Evolutionary conservation across 2,797 vertebrate genomes (phyloP).

Genomic region (Premnoplex brunnescens): DNA sequence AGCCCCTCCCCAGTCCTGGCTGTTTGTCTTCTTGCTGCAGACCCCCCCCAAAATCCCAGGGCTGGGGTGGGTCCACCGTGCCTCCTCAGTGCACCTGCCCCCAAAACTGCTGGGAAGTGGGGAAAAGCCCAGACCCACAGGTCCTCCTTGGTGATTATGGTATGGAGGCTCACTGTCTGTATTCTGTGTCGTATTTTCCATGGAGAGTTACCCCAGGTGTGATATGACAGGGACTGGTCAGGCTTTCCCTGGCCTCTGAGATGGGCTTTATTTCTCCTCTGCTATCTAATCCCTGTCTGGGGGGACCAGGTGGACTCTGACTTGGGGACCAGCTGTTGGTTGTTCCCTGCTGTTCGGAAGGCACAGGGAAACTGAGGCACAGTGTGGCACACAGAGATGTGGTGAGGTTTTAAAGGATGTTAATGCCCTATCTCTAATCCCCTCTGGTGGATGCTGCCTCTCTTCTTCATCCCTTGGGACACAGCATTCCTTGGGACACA

Average conservation of each 20-base stretch:
- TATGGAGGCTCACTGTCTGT: not conserved
- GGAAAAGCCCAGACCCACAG: not conserved
- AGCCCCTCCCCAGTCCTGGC: not conserved
- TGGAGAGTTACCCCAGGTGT: not conserved
- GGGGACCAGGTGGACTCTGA: not conserved
- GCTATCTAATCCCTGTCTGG: fast-evolving
- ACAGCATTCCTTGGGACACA: not conserved
- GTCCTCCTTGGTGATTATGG: not conserved
- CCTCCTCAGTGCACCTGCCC: not conserved
- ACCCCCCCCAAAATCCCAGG: not conserved
- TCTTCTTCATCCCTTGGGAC: not conserved
- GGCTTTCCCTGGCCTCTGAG: not conserved
- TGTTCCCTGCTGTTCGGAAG: not conserved
- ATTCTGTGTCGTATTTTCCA: fast-evolving
- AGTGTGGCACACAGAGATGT: fast-evolving
- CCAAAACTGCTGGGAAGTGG: not conserved
- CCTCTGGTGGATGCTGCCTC: not conserved
- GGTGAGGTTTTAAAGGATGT: fast-evolving
- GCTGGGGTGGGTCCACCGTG: not conserved
- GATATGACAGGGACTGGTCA: not conserved
- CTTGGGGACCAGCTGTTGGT: conserved; percentile 27
- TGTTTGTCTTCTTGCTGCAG: not conserved
- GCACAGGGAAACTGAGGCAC: not conserved
- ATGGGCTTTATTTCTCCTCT: not conserved
- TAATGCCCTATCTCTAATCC: not conserved